A percentile compares a stretch with the other conserved stretches of the same genome.
These are phyloP conservation scores for Spizella passerina DNA, from an alignment of 2,797 vertebrate species.

Conservation along the genomic window DNA sequence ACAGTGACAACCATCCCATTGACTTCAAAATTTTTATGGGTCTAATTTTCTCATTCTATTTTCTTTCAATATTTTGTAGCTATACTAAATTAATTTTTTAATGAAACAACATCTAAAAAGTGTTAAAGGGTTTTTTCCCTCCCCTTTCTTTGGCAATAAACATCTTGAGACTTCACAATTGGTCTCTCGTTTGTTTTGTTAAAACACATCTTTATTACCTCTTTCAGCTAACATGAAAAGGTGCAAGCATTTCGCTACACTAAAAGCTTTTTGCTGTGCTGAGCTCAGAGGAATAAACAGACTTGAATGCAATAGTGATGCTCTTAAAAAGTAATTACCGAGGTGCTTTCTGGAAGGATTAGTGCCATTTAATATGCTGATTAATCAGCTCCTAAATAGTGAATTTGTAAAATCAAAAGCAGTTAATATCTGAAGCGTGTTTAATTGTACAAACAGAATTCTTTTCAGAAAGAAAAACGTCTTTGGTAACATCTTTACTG, in stretches of 20 bases:
- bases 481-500: neutral
- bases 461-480: neutral
- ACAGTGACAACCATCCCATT: neutral
- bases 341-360: constrained; percentile 29
- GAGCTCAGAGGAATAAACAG: constrained; percentile 7
- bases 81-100: neutral
- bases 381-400: constrained; percentile 19
- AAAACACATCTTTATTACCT: constrained; percentile 18
- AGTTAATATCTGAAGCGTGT: neutral
- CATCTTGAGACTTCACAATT: constrained; percentile 44
- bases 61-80: neutral
- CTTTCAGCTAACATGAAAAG: neutral
- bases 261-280: neutral
- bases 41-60: neutral
- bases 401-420: neutral
- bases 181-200: neutral
- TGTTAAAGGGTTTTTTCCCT: neutral
- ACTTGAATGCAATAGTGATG: neutral
- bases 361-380: constrained; percentile 29
- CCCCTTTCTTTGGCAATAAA: constrained; percentile 2
- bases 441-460: neutral
- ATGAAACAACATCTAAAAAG: neutral
- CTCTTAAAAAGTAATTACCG: constrained; percentile 32
- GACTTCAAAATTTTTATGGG: neutral
- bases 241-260: neutral